A percentile compares a stretch with the other conserved stretches of the same genome.
phyloP scores from a whole-genome alignment of 2,888 invertebrate species.

The Sympetrum striolatum region DNA sequence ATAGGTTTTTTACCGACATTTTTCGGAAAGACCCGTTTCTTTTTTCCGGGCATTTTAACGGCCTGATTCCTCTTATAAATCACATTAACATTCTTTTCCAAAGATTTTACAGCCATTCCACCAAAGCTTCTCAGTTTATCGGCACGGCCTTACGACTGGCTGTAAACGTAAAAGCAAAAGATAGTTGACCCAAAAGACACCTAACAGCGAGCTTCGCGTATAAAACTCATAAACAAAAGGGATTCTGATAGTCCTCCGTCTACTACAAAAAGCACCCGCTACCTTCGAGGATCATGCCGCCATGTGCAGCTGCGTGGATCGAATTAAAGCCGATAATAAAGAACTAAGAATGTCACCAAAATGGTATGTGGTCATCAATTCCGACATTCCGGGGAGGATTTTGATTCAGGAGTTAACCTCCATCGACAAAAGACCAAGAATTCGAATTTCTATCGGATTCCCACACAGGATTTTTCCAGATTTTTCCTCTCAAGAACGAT shows the following conservation, averaged over 20 bases:
- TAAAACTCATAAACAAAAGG: background rate
- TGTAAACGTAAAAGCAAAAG: background rate
- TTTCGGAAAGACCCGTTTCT: too few species aligned
- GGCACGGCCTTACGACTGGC: background rate
- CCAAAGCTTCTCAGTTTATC: background rate
- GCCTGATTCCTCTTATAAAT: background rate
- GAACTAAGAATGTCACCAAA: conserved; percentile 4
- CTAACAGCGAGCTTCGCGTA: background rate
- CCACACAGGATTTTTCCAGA: background rate
- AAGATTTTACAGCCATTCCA: background rate
- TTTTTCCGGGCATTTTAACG: too few species aligned
- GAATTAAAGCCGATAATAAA: conserved; percentile 33
- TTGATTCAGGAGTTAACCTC: background rate
- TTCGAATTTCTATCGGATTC: background rate
- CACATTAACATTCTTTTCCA: background rate
- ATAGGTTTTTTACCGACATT: too few species aligned
- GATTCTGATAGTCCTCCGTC: background rate
- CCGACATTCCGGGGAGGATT: background rate
- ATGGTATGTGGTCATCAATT: conserved; percentile 22
- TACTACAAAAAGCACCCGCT: background rate
- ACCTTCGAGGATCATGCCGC: background rate
- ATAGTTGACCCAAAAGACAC: background rate
- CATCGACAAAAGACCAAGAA: background rate
- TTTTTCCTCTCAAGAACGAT: background rate
- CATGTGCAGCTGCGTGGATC: background rate